Evolutionary conservation across 2,888 invertebrate species (phyloP).

Genomic region (Netelia melanura): DNA sequence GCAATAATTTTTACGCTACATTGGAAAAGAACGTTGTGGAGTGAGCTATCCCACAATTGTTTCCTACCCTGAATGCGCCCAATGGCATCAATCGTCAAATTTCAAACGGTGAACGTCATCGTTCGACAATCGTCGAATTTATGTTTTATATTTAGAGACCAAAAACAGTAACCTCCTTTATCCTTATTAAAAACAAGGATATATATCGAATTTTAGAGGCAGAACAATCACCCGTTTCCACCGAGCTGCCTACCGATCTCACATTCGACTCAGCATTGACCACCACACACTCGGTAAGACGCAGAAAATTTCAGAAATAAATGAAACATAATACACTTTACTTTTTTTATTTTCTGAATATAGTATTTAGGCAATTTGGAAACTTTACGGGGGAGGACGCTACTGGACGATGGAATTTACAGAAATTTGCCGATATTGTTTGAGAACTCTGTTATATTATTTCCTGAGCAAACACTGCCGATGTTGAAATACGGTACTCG

Average conservation of each 20-base stretch:
- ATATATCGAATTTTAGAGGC: not conserved
- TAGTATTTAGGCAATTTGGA: slow-evolving; percentile 88
- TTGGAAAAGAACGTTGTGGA: too few species aligned
- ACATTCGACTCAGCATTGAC: slow-evolving; percentile 86
- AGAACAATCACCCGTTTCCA: too few species aligned
- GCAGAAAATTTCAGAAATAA: not conserved
- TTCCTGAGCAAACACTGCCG: slow-evolving; percentile 93
- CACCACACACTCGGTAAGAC: slow-evolving; percentile 86
- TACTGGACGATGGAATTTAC: slow-evolving; percentile 87
- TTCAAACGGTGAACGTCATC: not conserved
- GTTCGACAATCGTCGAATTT: not conserved
- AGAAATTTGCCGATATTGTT: slow-evolving; percentile 87
- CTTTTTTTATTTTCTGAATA: slow-evolving; percentile 7
- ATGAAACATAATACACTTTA: slow-evolving; percentile 10
- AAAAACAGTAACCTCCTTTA: not conserved
- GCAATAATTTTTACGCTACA: too few species aligned
- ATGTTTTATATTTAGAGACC: too few species aligned
- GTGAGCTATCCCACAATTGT: too few species aligned
- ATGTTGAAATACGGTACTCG: slow-evolving; percentile 87
- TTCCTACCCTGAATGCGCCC: too few species aligned
- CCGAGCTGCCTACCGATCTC: slow-evolving; percentile 60
- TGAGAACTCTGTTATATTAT: slow-evolving; percentile 88
- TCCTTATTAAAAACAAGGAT: not conserved
- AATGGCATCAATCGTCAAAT: too few species aligned
- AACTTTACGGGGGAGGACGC: slow-evolving; percentile 88